A percentile compares a stretch with the other conserved stretches of the same genome.
Conservation (phyloP, 2,113 vertebrate species). For the Parotia lawesii region DNA sequence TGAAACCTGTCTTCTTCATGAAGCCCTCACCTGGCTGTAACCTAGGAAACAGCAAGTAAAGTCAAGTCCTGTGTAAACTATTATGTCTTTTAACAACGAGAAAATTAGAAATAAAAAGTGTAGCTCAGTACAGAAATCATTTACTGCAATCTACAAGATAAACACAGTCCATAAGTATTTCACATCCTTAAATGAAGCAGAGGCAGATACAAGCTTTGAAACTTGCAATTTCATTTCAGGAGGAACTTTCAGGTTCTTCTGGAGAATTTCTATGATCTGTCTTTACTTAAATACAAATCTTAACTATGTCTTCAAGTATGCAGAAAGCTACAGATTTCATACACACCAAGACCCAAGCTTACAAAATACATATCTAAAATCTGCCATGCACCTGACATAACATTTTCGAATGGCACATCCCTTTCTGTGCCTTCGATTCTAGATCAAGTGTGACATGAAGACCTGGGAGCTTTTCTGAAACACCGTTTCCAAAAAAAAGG, state of each 20-base stretch:
- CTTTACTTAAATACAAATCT: not conserved
- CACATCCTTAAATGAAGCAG: not conserved
- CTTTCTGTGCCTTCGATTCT: not conserved
- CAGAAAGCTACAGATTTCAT: not conserved
- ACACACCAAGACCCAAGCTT: not conserved
- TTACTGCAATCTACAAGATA: not conserved
- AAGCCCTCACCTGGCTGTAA: conserved; percentile 65
- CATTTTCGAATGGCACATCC: not conserved
- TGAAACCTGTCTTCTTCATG: conserved; percentile 4
- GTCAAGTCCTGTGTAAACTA: conserved; percentile 70
- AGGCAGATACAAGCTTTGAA: not conserved
- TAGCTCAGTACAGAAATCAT: not conserved
- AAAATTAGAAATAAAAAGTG: conserved; percentile 62
- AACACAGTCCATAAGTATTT: not conserved
- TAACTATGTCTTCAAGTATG: not conserved
- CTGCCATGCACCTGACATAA: not conserved
- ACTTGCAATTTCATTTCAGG: not conserved
- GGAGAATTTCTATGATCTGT: not conserved
- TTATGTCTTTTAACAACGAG: conserved; percentile 54
- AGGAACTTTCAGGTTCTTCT: not conserved
- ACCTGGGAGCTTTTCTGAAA: not conserved
- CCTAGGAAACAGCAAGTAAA: conserved; percentile 72
- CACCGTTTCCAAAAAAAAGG: not conserved
- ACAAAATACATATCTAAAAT: not conserved
- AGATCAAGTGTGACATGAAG: not conserved